These are phyloP conservation scores for Corythornis vintsioides DNA, from an alignment of 2,113 vertebrate species.

Conservation along the genomic window DNA sequence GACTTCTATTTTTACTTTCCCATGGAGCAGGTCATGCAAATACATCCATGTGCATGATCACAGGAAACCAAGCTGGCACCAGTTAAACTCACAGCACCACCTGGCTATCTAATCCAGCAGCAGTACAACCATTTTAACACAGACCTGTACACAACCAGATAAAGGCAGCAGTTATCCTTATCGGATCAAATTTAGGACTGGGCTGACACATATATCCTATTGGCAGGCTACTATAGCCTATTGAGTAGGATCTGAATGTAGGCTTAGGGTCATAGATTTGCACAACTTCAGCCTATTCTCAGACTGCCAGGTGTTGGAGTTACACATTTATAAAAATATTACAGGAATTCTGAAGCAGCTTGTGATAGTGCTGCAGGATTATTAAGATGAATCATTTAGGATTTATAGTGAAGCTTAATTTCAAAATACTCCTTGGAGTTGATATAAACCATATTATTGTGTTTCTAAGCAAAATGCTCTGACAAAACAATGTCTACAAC, in stretches of 20 bases:
- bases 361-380: background rate
- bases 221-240: background rate
- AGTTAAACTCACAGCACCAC: background rate
- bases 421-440: background rate
- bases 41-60: rapidly evolving
- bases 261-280: background rate
- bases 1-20: background rate
- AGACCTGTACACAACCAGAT: background rate
- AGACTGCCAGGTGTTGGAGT: background rate
- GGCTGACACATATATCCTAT: background rate
- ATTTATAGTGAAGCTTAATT: background rate
- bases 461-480: background rate
- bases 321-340: background rate
- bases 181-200: background rate
- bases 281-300: background rate
- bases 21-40: background rate
- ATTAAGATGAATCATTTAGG: background rate
- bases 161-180: background rate
- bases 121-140: background rate
- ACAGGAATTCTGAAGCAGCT: background rate
- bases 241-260: background rate
- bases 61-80: background rate
- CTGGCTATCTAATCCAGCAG: background rate
- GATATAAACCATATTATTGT: background rate
- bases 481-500: background rate